These are phyloP conservation scores for Catamblyrhynchus diadema DNA, from an alignment of 2,797 vertebrate genomes.

Conservation along the genomic window DNA sequence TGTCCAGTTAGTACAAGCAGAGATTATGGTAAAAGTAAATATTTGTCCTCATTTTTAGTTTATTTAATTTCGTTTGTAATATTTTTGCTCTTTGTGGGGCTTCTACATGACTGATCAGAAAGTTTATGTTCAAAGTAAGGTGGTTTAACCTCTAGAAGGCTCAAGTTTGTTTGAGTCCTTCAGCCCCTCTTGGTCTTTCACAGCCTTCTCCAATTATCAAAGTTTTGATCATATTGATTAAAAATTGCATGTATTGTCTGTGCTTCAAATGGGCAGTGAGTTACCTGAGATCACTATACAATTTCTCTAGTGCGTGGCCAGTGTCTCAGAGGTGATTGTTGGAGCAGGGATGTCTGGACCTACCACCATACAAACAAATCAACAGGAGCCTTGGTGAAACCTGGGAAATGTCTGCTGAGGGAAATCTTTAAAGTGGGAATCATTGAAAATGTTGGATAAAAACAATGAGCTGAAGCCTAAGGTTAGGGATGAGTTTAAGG, in stretches of 20 bases:
- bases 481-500: not conserved
- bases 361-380: accelerated
- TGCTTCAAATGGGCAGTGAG: not conserved
- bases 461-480: not conserved
- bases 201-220: not conserved
- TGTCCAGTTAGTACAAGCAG: not conserved
- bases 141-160: not conserved
- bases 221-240: not conserved
- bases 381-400: not conserved
- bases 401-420: not conserved
- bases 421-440: not conserved
- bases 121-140: not conserved
- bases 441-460: not conserved
- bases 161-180: not conserved
- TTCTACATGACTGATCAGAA: not conserved
- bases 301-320: not conserved
- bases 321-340: not conserved
- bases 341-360: not conserved
- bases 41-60: not conserved
- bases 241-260: not conserved
- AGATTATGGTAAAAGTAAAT: not conserved
- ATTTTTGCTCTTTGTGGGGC: not conserved
- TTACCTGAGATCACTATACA: not conserved
- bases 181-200: not conserved
- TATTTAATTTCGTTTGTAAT: not conserved